A percentile compares a stretch with the other conserved stretches of the same genome.
Conservation (phyloP, 2,888 invertebrate species). For the Drosophila heteroneura region DNA sequence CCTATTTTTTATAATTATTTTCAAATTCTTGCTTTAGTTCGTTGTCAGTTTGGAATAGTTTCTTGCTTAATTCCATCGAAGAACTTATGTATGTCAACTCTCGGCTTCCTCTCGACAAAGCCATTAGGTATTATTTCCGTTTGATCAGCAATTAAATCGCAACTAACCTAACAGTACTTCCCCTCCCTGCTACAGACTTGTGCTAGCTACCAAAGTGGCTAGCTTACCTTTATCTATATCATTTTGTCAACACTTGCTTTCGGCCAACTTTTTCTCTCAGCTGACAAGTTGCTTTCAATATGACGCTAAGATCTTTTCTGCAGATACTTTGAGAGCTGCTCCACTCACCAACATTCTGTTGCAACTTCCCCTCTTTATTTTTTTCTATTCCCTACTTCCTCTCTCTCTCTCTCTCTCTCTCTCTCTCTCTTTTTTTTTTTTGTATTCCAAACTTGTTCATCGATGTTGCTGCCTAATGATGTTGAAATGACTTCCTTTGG, state of each 20-base stretch:
- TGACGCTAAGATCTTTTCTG: background rate
- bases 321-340: conserved; percentile 6
- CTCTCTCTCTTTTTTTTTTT: background rate
- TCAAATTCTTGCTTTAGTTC: background rate
- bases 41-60: background rate
- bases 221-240: background rate
- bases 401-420: background rate
- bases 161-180: background rate
- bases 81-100: background rate
- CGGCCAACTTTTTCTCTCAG: background rate
- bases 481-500: conserved; percentile 65
- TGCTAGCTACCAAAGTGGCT: background rate
- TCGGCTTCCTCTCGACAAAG: background rate
- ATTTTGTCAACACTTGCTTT: conserved; percentile 6
- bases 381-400: background rate
- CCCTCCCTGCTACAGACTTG: background rate
- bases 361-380: background rate
- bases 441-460: conserved; percentile 25
- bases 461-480: conserved; percentile 64
- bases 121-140: background rate
- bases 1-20: no score
- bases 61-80: background rate
- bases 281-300: conserved; percentile 23
- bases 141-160: background rate
- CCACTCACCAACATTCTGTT: background rate